Base-by-base conservation (phyloP, 1,140 invertebrate genomes). In the Drosophila takahashii region DNA sequence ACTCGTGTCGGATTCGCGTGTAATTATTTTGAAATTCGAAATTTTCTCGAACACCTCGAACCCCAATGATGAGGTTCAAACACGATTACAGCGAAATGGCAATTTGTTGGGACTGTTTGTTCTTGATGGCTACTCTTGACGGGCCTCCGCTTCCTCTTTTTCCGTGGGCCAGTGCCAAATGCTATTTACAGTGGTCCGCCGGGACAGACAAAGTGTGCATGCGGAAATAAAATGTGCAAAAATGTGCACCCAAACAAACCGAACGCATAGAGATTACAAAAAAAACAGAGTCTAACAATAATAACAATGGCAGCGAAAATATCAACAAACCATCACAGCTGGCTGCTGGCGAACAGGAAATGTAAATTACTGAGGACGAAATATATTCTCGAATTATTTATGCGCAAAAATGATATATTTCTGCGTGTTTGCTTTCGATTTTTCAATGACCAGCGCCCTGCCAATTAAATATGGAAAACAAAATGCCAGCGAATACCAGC, bases 11-110 rank as follows among this genome's bases (percentile, higher is more conserved):
- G 36, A 65, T 67, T 67, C 45, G 47, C 64, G 18, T 87, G 75
- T 87, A 89, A 89, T 87, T 87, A 89, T 89, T 89, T 80, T 83
- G 77, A 89, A 89, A 84, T 89, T 77, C 66, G 65, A 80, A 90
- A 74, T 90, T 84, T 72, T 75, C 65, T 66, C 73, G 70, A 60
- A 59, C 69, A 76, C 64, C 77, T 65, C 59, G 44, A 41, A 51
- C 42, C 44, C 45, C 44, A 29, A 15, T 44, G 41, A 70, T 56
- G 66, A 45, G 77, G 72, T 42, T 75, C 60, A 72, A 70, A 78
- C 69, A 76, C 66, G 45, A 83, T 75, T 58, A 79, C 42, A 66
- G 29, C 47, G 34, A 69, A 54, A 62, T 62, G 26, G 59, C 47
- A 26, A 62, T 39, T 61, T 62, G 42, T 42, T 62, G 48, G 36